Evolutionary conservation across 2,888 invertebrate species (phyloP), one percentile per base, ranked within the genome.

Genomic region (Prosapia bicincta): DNA sequence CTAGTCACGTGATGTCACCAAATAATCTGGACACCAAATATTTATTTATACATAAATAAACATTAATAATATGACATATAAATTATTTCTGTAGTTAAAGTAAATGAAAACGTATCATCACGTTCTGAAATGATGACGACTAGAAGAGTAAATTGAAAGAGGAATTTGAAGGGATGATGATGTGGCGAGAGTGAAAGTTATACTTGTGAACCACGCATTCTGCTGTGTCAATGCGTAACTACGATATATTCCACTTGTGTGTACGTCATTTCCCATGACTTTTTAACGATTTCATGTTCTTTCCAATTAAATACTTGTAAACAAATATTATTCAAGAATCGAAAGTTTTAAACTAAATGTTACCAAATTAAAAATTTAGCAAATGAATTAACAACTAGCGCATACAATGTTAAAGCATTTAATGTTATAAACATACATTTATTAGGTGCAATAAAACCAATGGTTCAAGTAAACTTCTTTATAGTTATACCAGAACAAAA

Each of bases 101-200:
- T 54, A 66, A 26, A 66, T 28, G 65, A 66, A 30, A 66, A 66
- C 20, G 10, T 54, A 71, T 65, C 66, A 72, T 25, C 24, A 66
- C 72, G 28, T 28, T 15, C n/a, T 3, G 20, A 54, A 20, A 6
- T 54, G 54, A 54, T 54, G 66, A 26, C 66, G 66, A 66, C 66
- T 66, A 72, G 20, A 1, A 65, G 15, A 23, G 30, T 72, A 32
- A 72, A 30, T 65, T 66, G n/a, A 65, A 72, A 72, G 26, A 66
- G 28, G 72, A 72, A 66, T 54, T 66, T 72, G 72, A 72, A 72
- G 30, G 54, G 30, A 28, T 72, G 72, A 72, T 72, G 72, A 72
- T 72, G 72, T 72, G 72, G 72, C 72, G 66, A 66, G 72, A 72
- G 66, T 72, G 72, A 72, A 66, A 72, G 54, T 32, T 65, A 54